These are phyloP conservation scores for Ptiloglossa arizonensis DNA, from an alignment of 1,140 invertebrate genomes.

Conservation along the genomic window DNA sequence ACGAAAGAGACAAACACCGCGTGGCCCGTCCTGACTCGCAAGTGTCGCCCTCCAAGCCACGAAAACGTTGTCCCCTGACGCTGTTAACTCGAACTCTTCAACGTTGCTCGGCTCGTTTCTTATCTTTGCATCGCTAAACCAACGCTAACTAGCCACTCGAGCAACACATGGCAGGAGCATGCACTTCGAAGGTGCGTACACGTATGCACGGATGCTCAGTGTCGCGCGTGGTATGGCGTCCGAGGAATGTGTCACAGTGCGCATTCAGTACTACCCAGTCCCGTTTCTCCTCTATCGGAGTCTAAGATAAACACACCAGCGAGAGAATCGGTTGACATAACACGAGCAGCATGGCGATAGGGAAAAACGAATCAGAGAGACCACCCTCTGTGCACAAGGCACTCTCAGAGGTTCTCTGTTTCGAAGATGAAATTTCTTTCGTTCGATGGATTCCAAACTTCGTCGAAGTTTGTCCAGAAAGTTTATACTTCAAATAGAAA, in stretches of 20 bases:
- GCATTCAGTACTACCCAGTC: conserved; percentile 16
- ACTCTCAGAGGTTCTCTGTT: too few relatives aligned
- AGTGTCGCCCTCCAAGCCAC: background rate
- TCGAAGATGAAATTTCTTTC: too few relatives aligned
- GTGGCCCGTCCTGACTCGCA: background rate
- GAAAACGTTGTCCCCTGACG: background rate
- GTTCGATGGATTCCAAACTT: too few relatives aligned
- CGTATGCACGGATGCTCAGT: background rate
- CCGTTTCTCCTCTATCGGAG: background rate
- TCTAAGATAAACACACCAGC: conserved; percentile 31
- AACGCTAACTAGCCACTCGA: conserved; percentile 38
- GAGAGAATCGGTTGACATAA: conserved; percentile 23
- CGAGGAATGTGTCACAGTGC: conserved; percentile 32
- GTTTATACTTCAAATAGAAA: too few relatives aligned
- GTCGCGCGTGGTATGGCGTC: background rate
- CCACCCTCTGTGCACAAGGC: too few relatives aligned
- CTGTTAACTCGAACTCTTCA: background rate
- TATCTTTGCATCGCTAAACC: conserved; percentile 27
- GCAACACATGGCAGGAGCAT: conserved; percentile 20
- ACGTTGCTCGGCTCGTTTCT: conserved; percentile 9
- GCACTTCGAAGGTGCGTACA: background rate
- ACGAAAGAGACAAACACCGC: background rate
- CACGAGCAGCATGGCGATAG: background rate
- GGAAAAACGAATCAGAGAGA: too few relatives aligned
- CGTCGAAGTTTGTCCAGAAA: too few relatives aligned